These are phyloP conservation scores for Drosophila putrida DNA, from an alignment of 2,888 invertebrate species.

Conservation along the genomic window DNA sequence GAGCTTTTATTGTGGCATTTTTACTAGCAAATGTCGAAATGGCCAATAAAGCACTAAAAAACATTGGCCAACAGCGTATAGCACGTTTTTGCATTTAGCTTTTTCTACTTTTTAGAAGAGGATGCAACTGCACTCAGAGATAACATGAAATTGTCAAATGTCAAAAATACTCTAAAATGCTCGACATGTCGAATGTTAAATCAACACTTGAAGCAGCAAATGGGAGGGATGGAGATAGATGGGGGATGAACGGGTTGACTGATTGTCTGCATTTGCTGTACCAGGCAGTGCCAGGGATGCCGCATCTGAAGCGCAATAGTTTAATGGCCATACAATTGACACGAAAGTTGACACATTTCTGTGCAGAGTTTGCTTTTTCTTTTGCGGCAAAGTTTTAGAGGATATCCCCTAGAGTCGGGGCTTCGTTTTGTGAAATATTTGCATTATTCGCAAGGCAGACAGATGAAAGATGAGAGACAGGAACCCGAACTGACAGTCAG, in stretches of 20 bases:
- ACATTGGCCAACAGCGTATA: conserved; percentile 15
- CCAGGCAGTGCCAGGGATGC: conserved; percentile 1
- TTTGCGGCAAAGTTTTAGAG: conserved; percentile 29
- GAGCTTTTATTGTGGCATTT: conserved; percentile 10
- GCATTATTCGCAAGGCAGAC: conserved; percentile 26
- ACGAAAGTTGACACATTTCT: conserved; percentile 63
- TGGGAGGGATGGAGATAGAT: not conserved
- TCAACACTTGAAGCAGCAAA: conserved; percentile 17
- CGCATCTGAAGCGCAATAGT: conserved; percentile 58
- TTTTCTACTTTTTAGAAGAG: not conserved
- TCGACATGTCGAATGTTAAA: conserved; percentile 40
- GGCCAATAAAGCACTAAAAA: conserved; percentile 12
- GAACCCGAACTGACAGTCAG: conserved; percentile 5
- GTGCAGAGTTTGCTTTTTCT: conserved; percentile 19
- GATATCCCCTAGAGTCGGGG: conserved; percentile 38
- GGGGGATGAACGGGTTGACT: not conserved
- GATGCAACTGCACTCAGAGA: conserved; percentile 31
- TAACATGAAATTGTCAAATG: conserved; percentile 56
- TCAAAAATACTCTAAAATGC: conserved; percentile 45
- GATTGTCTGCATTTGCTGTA: conserved; percentile 11
- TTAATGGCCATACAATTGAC: conserved; percentile 71
- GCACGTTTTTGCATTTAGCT: conserved; percentile 30
- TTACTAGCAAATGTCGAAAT: conserved; percentile 2
- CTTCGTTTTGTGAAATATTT: conserved; percentile 41
- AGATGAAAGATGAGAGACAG: conserved; percentile 1